These are phyloP conservation scores for Bambusicola thoracicus DNA, from an alignment of 2,113 vertebrate species.

Conservation along the genomic window DNA sequence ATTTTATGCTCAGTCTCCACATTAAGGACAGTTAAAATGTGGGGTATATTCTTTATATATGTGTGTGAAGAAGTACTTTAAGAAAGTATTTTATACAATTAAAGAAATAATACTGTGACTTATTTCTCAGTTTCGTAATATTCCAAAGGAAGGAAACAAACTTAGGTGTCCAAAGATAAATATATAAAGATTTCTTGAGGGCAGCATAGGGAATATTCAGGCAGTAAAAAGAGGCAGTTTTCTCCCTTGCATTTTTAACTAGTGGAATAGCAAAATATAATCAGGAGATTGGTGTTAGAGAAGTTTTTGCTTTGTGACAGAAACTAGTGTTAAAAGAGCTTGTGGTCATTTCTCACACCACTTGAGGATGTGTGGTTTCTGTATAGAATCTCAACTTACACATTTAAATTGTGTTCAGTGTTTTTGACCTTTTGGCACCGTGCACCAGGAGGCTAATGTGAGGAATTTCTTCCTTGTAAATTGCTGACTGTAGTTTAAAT, in stretches of 20 bases:
- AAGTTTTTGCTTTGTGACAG: constrained; percentile 55
- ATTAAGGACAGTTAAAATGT: neutral
- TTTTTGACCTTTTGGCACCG: constrained; percentile 76
- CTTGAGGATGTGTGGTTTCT: constrained; percentile 63
- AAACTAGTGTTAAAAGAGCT: constrained; percentile 67
- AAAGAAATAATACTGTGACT: constrained; percentile 19
- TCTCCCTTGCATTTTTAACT: constrained; percentile 39
- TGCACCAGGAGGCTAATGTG: constrained; percentile 68
- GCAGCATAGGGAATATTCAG: neutral
- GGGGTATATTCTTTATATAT: neutral
- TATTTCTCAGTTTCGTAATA: constrained; percentile 5
- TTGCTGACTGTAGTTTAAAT: constrained; percentile 74
- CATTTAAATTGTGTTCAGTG: constrained; percentile 75
- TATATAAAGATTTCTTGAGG: constrained; percentile 6
- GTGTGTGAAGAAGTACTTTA: neutral
- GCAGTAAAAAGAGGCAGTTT: neutral
- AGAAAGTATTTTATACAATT: neutral
- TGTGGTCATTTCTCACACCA: constrained; percentile 72
- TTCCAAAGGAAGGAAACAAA: constrained; percentile 7
- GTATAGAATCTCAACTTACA: constrained; percentile 67
- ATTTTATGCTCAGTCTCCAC: constrained; percentile 3
- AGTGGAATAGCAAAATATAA: constrained; percentile 40
- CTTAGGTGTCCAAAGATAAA: neutral
- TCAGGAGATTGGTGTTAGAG: constrained; percentile 47
- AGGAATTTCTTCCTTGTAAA: constrained; percentile 75